phyloP scores from a whole-genome alignment of 2,888 invertebrate species.

The Drosophila melanosoma region DNA sequence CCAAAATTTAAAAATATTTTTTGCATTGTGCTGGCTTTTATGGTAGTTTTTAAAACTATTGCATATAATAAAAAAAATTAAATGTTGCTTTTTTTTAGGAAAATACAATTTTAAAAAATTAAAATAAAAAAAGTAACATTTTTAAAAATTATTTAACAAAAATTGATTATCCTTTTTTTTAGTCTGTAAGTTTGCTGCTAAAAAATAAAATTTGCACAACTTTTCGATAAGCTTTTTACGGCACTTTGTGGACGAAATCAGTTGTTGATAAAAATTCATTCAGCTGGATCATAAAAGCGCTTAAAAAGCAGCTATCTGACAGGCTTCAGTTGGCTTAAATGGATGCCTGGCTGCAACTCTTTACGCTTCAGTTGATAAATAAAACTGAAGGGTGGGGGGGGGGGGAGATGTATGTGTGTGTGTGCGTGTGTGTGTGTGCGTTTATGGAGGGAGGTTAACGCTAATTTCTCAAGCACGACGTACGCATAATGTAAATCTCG shows the following conservation, averaged over 20 bases:
- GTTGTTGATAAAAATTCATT: neutral
- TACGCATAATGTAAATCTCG: slow-evolving; percentile 70
- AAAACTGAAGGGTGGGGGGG: neutral
- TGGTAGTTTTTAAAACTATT: neutral
- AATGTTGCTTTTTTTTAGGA: neutral
- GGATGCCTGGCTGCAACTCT: neutral
- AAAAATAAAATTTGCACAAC: neutral
- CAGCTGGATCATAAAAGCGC: neutral
- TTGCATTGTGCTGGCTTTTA: neutral
- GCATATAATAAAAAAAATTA: neutral
- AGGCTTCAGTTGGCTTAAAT: neutral
- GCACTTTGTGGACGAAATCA: neutral
- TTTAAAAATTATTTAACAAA: neutral
- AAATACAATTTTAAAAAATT: neutral
- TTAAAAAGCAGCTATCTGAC: neutral
- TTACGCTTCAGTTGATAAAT: neutral
- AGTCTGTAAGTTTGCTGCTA: neutral
- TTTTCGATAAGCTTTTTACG: neutral
- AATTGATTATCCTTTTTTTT: too few relatives aligned
- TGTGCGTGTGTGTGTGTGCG: neutral
- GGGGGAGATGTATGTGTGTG: neutral
- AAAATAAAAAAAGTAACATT: neutral
- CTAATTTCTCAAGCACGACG: slow-evolving; percentile 51
- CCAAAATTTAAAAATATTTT: neutral
- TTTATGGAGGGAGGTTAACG: neutral